Base-by-base conservation (phyloP, 2,113 vertebrate genomes). In the Ochotona princeps region DNA sequence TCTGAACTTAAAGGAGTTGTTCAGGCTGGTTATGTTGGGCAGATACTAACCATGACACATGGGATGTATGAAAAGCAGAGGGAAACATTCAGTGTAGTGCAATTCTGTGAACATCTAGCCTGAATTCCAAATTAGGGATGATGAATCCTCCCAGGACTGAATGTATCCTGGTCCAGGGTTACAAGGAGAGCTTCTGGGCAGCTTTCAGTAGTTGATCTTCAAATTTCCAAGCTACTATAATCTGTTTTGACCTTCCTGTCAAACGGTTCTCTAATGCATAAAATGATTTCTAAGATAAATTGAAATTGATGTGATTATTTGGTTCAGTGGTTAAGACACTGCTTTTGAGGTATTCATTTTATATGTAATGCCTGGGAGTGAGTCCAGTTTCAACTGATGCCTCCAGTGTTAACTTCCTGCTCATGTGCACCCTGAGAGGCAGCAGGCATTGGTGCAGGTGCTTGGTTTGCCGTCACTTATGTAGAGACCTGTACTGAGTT, bases 201-300 rank as follows among this genome's bases (percentile, higher is more conserved):
- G 13, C 12, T 82, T 51, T 84, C 12, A 49, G 63, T 21, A 51
- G 44, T 54, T 85, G 28, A 47, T 1, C 57, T 74, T 72, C 18
- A 72, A 35, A 72, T 91, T 73, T 66, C 26, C 26, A 85, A 76
- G 30, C 61, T 66, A 8, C 54, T 23, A 78, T 32, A 76, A 60
- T 60, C 21, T 69, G 65, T 72, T 83, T n/a, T 26, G 54, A 82
- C 47, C 88, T 86, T 47, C 25, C 23, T 85, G 21, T 70, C 25
- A 73, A 69, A 66, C 25, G 15, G 9, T 28, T 95, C 47, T 21
- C 17, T 80, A 67, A 80, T 0, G 5, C n/a, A 60, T 9, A 74
- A 54, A 69, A 57, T 74, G 1, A 15, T 91, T 57, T 89, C 73
- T 30, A 80, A 80, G 90, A 83, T 70, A 83, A 85, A 82, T 54